Base-by-base conservation (phyloP, 2,888 invertebrate species). In the Melanostoma scalare region DNA sequence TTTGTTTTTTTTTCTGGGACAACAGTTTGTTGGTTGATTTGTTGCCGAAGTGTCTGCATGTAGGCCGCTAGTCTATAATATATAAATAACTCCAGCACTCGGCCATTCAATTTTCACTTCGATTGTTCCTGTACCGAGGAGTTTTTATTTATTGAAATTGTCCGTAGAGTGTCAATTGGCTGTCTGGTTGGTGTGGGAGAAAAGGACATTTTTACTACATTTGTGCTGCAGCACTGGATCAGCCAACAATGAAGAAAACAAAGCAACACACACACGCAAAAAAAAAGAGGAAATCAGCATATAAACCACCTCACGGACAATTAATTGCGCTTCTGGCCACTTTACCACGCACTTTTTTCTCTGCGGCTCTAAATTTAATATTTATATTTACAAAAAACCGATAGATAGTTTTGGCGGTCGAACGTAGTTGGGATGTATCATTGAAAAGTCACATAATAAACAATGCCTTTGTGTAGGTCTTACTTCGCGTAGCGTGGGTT, bases 81-180 rank as follows among this genome's bases (percentile, higher is more conserved):
- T 76, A 80, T 65, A 31, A 80, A 80, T 71, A 80, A 80, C 76
- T 71, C 76, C 55, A 63, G 35, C 35, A 48, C 33, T 80, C 63
- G 63, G 9, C 65, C 60, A 81, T 81, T 81, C 81, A 81, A 81
- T 81, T 80, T 81, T 81, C 81, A 81, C 72, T 77, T 77, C 77
- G 60, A 81, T 81, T 81, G 81, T 77, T 81, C 76, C 40, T 10
- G 58, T 20, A 1, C 20, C 20, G 50, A 60, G 55, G 63, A 35
- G 48, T 72, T 72, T 81, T 77, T 77, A 76, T 81, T 75, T 81
- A 81, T 81, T 81, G 72, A 77, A 81, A 81, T 69, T 55, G 58
- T 61, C 60, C 58, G 44, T 46, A 72, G 67, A 72, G 71, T 77
- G 81, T 77, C 81, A 77, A 77, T 77, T 77, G 65, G 60, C 53